These are phyloP conservation scores for Drosophila cardini DNA, from an alignment of 1,140 invertebrate genomes.

Conservation along the genomic window DNA sequence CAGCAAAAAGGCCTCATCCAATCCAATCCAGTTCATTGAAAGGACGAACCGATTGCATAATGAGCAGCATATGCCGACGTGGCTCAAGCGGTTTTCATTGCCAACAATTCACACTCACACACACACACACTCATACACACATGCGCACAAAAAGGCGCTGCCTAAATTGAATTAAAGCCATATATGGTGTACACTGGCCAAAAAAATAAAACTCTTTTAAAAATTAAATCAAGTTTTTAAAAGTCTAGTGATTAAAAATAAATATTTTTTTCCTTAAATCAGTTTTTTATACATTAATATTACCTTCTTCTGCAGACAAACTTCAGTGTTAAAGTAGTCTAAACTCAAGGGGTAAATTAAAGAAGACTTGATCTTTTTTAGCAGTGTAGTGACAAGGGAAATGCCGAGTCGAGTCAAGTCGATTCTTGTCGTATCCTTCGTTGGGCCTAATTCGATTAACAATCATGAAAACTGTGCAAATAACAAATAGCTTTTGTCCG, in stretches of 20 bases:
- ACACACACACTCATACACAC: conserved; percentile 7
- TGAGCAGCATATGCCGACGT: conserved; percentile 66
- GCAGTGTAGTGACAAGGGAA: neutral
- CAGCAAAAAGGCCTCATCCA: neutral
- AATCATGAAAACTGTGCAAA: conserved; percentile 65
- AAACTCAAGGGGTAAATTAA: too few species aligned
- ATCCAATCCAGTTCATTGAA: neutral
- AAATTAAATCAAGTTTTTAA: too few species aligned
- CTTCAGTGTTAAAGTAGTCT: too few species aligned
- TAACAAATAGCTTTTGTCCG: conserved; percentile 47
- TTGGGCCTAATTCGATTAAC: conserved; percentile 66
- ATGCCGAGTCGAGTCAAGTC: conserved; percentile 1
- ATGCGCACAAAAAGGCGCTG: conserved; percentile 27
- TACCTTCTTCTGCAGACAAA: too few species aligned
- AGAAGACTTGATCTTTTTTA: too few species aligned
- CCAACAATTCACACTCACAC: conserved; percentile 19
- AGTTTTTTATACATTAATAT: too few species aligned
- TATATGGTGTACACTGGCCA: conserved; percentile 18
- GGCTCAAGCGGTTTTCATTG: conserved; percentile 42
- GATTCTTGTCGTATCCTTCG: conserved; percentile 24
- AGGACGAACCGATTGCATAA: conserved; percentile 46
- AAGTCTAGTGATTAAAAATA: too few species aligned
- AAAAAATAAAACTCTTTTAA: too few species aligned
- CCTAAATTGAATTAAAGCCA: conserved; percentile 70
- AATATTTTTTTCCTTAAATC: too few species aligned